These are phyloP conservation scores for Lymantria monacha DNA, from an alignment of 2,888 invertebrate species.

Conservation along the genomic window DNA sequence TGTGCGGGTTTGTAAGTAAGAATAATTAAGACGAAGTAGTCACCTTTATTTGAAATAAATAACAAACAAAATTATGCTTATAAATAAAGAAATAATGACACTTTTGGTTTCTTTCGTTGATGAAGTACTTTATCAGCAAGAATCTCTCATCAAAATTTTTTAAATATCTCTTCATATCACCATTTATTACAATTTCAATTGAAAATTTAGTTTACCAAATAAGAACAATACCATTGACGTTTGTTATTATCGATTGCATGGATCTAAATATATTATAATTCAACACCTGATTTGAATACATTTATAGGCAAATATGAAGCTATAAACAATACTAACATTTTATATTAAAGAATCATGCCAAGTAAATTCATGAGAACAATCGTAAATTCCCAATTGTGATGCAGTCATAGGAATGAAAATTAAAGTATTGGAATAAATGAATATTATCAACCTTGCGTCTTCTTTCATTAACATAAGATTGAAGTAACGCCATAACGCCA, in stretches of 20 bases:
- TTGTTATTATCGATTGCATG: conserved; percentile 1
- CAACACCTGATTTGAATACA: conserved; percentile 13
- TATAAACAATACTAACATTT: conserved; percentile 5
- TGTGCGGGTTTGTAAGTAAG: no score
- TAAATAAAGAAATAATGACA: no score
- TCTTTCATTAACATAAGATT: neutral
- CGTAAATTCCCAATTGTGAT: conserved; percentile 14
- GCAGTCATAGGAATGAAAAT: conserved; percentile 10
- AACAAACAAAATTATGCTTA: no score
- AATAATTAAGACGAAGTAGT: no score
- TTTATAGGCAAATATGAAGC: conserved; percentile 9
- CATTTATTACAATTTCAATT: no score
- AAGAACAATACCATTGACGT: neutral
- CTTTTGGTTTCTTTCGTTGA: no score
- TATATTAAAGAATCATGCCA: conserved; percentile 7
- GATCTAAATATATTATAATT: conserved; percentile 1
- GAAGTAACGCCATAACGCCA: neutral
- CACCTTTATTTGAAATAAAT: no score
- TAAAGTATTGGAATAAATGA: conserved; percentile 3
- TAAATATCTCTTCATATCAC: no score
- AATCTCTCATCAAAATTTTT: no score
- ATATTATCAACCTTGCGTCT: conserved; percentile 6
- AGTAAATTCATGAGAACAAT: conserved; percentile 13
- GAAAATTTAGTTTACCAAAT: no score
- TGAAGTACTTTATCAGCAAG: no score